Evolutionary conservation across 2,797 vertebrate species (phyloP).

Genomic region (Sardinella longiceps): DNA sequence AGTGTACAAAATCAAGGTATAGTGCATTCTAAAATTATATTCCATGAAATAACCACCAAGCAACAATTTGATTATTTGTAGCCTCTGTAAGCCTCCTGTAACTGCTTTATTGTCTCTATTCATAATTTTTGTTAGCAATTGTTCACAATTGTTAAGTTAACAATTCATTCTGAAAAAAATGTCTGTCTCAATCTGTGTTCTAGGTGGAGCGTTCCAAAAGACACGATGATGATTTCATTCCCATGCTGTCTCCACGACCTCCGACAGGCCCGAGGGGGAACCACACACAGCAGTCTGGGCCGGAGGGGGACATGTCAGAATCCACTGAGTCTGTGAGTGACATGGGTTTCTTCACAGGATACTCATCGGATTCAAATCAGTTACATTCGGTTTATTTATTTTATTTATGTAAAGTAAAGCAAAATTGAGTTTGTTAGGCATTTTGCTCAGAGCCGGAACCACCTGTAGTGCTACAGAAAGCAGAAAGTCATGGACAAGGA

Average conservation of each 20-base stretch:
- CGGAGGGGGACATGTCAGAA: slow-evolving; percentile 70
- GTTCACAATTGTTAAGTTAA: neutral
- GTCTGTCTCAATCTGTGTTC: slow-evolving; percentile 42
- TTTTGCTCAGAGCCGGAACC: no score
- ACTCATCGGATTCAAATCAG: no score
- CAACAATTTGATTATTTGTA: neutral
- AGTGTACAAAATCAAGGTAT: slow-evolving; percentile 83
- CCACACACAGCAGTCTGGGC: slow-evolving; percentile 59
- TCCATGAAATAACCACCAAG: neutral
- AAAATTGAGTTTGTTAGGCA: no score
- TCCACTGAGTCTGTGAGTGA: slow-evolving; percentile 80
- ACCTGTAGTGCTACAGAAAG: no score
- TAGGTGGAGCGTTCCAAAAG: slow-evolving; percentile 78
- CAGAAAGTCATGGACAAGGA: no score
- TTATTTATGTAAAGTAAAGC: no score
- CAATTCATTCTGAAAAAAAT: neutral
- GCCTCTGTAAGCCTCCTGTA: neutral
- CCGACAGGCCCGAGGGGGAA: slow-evolving; percentile 70
- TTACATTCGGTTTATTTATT: no score
- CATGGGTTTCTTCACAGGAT: neutral
- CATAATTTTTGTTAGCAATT: neutral
- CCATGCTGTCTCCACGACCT: slow-evolving; percentile 76
- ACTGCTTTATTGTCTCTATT: neutral
- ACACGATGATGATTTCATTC: slow-evolving; percentile 68
- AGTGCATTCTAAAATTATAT: neutral